Conservation (phyloP, 1,140 invertebrate species). For the Euwallacea similis region DNA sequence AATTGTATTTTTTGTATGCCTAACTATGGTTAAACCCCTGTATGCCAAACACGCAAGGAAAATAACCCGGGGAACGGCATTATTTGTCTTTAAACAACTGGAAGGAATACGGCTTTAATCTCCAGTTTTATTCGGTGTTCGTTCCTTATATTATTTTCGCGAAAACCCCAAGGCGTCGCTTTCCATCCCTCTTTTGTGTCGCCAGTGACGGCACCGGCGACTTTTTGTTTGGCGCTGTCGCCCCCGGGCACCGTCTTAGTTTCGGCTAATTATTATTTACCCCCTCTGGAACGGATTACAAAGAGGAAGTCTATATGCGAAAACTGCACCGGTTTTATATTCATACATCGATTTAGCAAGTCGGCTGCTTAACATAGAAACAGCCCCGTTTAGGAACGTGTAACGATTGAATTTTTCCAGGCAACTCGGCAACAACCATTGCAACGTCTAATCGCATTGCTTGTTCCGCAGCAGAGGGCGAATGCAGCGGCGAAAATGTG, state of each 20-base stretch:
- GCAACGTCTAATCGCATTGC: too few relatives aligned
- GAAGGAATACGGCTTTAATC: conserved; percentile 30
- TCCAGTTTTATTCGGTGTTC: conserved; percentile 31
- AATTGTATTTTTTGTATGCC: too few relatives aligned
- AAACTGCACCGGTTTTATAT: too few relatives aligned
- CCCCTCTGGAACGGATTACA: too few relatives aligned
- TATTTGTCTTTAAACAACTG: conserved; percentile 34
- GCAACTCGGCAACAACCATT: too few relatives aligned
- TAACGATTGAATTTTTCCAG: too few relatives aligned
- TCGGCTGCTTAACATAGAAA: too few relatives aligned
- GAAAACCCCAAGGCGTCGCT: conserved; percentile 25
- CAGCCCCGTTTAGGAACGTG: too few relatives aligned
- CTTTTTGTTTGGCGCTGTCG: conserved; percentile 11
- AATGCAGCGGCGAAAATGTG: not conserved
- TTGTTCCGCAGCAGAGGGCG: not conserved
- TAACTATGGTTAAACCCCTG: too few relatives aligned
- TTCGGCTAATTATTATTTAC: conserved; percentile 23
- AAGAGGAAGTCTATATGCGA: too few relatives aligned
- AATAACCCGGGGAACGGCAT: conserved; percentile 14
- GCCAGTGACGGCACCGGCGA: not conserved
- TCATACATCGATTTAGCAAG: too few relatives aligned
- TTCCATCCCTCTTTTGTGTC: conserved; percentile 21
- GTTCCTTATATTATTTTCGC: conserved; percentile 28
- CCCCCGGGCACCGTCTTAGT: conserved; percentile 11
- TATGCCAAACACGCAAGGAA: not conserved